Evolutionary conservation across 2,113 vertebrate species (phyloP).

Genomic region (Hoplias malabaricus): DNA sequence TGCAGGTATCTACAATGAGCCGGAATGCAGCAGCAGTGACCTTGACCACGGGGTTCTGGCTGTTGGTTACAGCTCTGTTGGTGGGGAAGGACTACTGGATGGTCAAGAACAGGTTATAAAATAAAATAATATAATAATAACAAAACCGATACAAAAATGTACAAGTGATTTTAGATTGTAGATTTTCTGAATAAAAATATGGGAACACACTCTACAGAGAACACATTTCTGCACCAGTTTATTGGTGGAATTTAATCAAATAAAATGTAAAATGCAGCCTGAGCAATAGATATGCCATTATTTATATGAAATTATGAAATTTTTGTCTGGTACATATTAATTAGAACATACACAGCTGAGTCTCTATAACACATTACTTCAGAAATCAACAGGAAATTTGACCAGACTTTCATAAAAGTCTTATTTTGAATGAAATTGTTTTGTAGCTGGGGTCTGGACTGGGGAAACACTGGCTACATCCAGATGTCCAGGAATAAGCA

Average conservation of each 20-base stretch:
- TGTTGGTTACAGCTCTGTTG: conserved; percentile 70
- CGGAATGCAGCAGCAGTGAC: conserved; percentile 62
- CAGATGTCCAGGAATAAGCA: conserved; percentile 74
- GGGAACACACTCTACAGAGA: too few species aligned
- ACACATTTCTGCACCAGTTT: too few species aligned
- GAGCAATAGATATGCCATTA: too few species aligned
- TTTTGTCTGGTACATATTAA: too few species aligned
- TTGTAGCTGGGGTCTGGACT: conserved; percentile 71
- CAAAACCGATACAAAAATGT: not conserved
- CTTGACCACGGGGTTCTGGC: conserved; percentile 73
- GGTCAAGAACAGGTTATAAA: conserved; percentile 76
- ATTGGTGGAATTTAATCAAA: too few species aligned
- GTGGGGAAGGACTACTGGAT: conserved; percentile 70
- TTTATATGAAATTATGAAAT: too few species aligned
- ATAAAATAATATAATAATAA: not conserved
- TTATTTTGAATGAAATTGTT: not conserved
- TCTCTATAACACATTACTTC: too few species aligned
- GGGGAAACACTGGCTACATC: conserved; percentile 76
- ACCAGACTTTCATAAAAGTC: not conserved
- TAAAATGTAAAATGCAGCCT: too few species aligned
- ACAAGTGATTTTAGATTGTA: too few species aligned
- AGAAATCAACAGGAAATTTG: not conserved
- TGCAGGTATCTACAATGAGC: conserved; percentile 74
- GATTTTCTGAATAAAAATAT: too few species aligned
- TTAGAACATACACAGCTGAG: too few species aligned